These are phyloP conservation scores for Caenorhabditis zanzibari DNA, from an alignment of 2,888 invertebrate species.

Conservation along the genomic window DNA sequence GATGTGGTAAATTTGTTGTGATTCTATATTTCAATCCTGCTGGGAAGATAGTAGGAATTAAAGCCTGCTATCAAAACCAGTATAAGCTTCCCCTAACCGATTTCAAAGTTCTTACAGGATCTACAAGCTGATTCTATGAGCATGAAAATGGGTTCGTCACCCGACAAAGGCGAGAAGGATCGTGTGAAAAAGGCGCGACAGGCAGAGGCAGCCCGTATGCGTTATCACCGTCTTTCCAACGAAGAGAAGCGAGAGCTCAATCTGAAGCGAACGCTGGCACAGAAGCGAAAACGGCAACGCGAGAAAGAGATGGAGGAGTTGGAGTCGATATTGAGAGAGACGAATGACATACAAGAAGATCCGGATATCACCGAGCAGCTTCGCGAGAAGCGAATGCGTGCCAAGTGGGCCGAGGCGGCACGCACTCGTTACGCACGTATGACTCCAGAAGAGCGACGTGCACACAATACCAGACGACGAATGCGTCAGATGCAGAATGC, in stretches of 20 bases:
- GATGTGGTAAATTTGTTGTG: constrained; percentile 46
- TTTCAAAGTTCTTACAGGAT: constrained; percentile 16
- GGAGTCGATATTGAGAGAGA: constrained; percentile 80
- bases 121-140: constrained; percentile 35
- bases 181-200: constrained; percentile 80
- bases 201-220: constrained; percentile 82
- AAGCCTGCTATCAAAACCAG: neutral
- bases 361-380: constrained; percentile 83
- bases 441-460: constrained; percentile 79
- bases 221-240: constrained; percentile 80
- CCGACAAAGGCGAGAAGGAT: constrained; percentile 78
- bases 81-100: too few relatives aligned
- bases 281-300: constrained; percentile 82
- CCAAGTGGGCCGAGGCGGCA: constrained; percentile 83
- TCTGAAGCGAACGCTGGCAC: constrained; percentile 81
- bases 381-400: constrained; percentile 82
- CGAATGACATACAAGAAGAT: constrained; percentile 82
- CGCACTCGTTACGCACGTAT: constrained; percentile 77
- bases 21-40: neutral
- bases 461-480: constrained; percentile 80
- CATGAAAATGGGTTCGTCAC: constrained; percentile 59
- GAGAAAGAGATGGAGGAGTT: constrained; percentile 82
- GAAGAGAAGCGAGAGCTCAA: constrained; percentile 82
- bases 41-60: too few relatives aligned
- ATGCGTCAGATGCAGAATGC: constrained; percentile 81